Conservation (phyloP, 1,140 invertebrate genomes). For the Gryon sp. region DNA sequence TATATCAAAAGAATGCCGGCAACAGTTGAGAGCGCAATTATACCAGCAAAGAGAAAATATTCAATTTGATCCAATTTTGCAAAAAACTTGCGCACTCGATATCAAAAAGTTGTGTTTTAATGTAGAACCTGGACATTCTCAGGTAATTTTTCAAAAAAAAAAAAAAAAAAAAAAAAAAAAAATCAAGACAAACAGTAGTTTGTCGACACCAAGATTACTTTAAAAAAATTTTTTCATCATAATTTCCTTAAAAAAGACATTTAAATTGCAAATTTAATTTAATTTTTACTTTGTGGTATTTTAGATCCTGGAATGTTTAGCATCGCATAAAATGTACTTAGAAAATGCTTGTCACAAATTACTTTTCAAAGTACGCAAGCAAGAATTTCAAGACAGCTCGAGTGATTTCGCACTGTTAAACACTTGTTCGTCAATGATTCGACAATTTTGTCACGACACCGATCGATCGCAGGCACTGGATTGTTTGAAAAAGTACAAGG, state of each 20-base stretch:
- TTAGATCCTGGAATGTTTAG: conserved; percentile 93
- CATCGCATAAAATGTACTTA: conserved; percentile 85
- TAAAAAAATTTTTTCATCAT: background rate
- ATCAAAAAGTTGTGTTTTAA: conserved; percentile 87
- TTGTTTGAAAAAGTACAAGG: conserved; percentile 88
- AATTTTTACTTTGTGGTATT: conserved; percentile 23
- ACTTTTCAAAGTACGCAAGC: conserved; percentile 90
- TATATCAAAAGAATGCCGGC: conserved; percentile 91
- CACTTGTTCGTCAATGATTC: conserved; percentile 91
- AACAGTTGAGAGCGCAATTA: conserved; percentile 92
- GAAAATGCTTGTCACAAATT: conserved; percentile 86
- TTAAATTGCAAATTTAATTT: conserved; percentile 1
- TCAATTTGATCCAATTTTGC: conserved; percentile 89
- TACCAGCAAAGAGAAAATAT: conserved; percentile 94
- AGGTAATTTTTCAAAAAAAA: too few species aligned
- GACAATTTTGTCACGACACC: conserved; percentile 86
- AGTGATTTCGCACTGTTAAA: conserved; percentile 91
- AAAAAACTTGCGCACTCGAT: conserved; percentile 87
- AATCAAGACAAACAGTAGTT: too few species aligned
- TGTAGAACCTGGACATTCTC: conserved; percentile 87
- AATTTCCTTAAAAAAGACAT: background rate
- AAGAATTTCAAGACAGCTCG: conserved; percentile 91
- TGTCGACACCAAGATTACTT: too few species aligned
- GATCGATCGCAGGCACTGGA: conserved; percentile 85
- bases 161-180: too few species aligned